A percentile compares a stretch with the other conserved stretches of the same genome.
Evolutionary conservation across 1,140 invertebrate genomes (phyloP).

Genomic region (Ladona fulva): DNA sequence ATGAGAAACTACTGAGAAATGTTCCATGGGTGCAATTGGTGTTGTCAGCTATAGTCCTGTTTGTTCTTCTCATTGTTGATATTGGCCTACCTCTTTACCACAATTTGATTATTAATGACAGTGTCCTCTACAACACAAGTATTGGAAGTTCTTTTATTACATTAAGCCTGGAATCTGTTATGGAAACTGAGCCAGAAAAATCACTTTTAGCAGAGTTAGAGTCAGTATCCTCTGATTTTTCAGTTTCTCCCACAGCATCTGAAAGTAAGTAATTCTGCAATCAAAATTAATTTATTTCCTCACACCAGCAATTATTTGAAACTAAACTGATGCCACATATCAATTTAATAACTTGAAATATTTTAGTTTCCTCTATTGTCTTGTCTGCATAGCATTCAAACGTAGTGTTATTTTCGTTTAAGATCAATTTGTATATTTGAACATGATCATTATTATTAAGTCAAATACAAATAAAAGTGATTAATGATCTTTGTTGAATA

Average conservation of each 20-base stretch:
- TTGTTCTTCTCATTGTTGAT: constrained; percentile 29
- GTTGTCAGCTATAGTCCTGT: constrained; percentile 25
- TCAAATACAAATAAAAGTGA: too few relatives aligned
- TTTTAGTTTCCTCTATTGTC: too few relatives aligned
- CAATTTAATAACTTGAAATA: too few relatives aligned
- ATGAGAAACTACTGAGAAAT: constrained; percentile 29
- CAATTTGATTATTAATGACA: neutral
- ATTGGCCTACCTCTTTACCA: constrained; percentile 27
- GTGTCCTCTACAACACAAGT: neutral
- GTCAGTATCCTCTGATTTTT: neutral
- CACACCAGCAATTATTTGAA: too few relatives aligned
- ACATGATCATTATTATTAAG: too few relatives aligned
- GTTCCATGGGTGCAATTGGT: constrained; percentile 32
- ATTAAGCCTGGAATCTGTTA: neutral
- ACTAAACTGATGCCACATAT: too few relatives aligned
- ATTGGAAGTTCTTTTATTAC: neutral
- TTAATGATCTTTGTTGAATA: too few relatives aligned
- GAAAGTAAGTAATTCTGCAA: neutral
- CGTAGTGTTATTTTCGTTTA: too few relatives aligned
- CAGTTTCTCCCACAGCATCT: neutral
- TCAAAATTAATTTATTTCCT: too few relatives aligned
- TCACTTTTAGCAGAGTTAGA: neutral
- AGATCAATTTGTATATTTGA: too few relatives aligned
- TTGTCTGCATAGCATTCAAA: too few relatives aligned
- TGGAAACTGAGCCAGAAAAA: neutral